Evolutionary conservation across 2,888 invertebrate species (phyloP).

Genomic region (Scaptodrosophila latifasciaeformis): DNA sequence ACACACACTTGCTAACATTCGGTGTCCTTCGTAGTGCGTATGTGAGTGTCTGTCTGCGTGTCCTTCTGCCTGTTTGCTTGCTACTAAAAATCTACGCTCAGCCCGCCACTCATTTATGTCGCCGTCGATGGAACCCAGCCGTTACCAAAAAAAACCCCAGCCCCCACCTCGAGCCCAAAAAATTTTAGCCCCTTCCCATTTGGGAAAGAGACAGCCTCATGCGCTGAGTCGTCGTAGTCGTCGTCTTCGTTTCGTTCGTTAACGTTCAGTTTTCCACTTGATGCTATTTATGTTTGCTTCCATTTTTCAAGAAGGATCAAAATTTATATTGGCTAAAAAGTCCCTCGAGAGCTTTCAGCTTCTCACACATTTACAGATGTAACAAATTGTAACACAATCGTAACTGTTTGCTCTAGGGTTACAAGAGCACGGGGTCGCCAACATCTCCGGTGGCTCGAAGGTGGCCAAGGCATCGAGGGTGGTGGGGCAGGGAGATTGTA

Average conservation of each 20-base stretch:
- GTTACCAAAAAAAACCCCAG: slow-evolving; percentile 13
- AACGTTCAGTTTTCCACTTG: slow-evolving; percentile 66
- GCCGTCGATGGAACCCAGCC: slow-evolving; percentile 53
- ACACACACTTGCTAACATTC: slow-evolving; percentile 46
- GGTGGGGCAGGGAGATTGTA: not conserved
- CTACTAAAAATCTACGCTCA: slow-evolving; percentile 65
- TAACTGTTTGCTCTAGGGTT: slow-evolving; percentile 62
- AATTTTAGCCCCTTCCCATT: slow-evolving; percentile 7
- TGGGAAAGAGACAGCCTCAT: too few relatives aligned
- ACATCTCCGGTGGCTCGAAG: not conserved
- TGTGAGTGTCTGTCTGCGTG: slow-evolving; percentile 20
- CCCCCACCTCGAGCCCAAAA: too few relatives aligned
- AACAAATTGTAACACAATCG: slow-evolving; percentile 73
- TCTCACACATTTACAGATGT: slow-evolving; percentile 71
- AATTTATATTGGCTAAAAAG: slow-evolving; percentile 74
- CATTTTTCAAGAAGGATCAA: slow-evolving; percentile 73
- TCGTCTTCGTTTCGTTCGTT: slow-evolving; percentile 47
- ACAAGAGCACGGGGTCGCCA: slow-evolving; percentile 1
- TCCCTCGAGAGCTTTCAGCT: slow-evolving; percentile 73
- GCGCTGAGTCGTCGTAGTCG: slow-evolving; percentile 7
- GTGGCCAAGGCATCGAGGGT: not conserved
- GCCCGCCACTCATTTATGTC: slow-evolving; percentile 64
- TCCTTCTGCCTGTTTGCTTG: slow-evolving; percentile 56
- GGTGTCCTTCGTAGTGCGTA: slow-evolving; percentile 55
- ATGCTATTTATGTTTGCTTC: slow-evolving; percentile 70